Evolutionary conservation across 37 sponge, comb jelly and placozoan species (phyloP), one percentile per base, ranked within the genome.

Genomic region (Corticium candelabrum): DNA sequence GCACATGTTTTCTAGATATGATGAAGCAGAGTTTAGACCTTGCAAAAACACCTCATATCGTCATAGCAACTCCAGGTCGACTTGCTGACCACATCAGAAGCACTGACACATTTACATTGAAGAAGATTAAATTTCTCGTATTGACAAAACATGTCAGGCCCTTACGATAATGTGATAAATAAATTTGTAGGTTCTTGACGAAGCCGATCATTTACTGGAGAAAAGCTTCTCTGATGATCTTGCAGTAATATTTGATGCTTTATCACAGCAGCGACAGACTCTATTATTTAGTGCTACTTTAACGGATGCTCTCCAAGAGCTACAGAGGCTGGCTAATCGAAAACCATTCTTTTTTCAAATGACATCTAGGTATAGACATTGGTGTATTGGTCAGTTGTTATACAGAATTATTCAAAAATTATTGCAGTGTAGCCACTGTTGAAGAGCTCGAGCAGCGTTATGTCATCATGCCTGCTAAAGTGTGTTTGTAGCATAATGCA

Each of bases 131-230:
- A 69, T 99, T 88, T 81, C 77, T 99, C 56, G 99, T 94, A 39
- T 77, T 82, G 56, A n/a, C n/a, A n/a, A n/a, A n/a, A n/a, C n/a
- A n/a, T n/a, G n/a, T n/a, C n/a, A n/a, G n/a, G 21, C 21, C 21
- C 67, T 56, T n/a, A n/a, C 67, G 27, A 56, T n/a, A n/a, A n/a
- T n/a, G n/a, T n/a, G n/a, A n/a, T n/a, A n/a, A n/a, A n/a, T n/a
- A n/a, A n/a, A n/a, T n/a, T n/a, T n/a, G n/a, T n/a, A 95, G 96
- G 96, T 99, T n/a, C 37, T 98, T 43, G 99, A 98, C 80, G 99
- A 98, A 80, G 99, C 95, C 36, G 99, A 98, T 37, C 69, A 93
- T 2, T 62, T 98, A 37, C 82, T 98, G 50, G 93, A 94, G 31
- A 70, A 85, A 21, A 85, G 86, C 11, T 94, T 98, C 77, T 82